Evolutionary conservation across 2,113 vertebrate species (phyloP), one percentile per base, ranked within the genome.

Genomic region (Alaudala cheleensis): DNA sequence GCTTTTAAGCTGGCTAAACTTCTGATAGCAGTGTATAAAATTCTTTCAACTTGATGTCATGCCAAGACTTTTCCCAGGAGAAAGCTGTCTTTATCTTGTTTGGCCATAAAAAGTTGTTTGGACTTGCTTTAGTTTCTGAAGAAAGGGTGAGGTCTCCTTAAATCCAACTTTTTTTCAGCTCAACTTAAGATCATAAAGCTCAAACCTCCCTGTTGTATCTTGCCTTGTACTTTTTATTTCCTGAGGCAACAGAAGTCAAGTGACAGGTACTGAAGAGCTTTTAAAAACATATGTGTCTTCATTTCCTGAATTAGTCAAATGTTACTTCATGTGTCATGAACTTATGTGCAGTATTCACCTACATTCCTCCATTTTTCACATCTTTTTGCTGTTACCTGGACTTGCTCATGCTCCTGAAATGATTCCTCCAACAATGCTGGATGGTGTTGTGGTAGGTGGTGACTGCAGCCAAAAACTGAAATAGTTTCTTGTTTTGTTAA

Each of bases 121-220:
- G 69, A 72, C 95, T 95, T 97, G 95, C 45, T 90, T 78, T 67
- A 45, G 37, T 90, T 93, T 95, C 95, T 92, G 76, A 81, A 93
- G 90, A 94, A 92, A 53, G 88, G 92, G 92, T 90, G 93, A 93
- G 88, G 85, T 96, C 45, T 93, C 64, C 67, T 73, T 61, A 45
- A 73, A 37, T 67, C 51, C 11, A 25, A 3, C 2, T 31, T 67
- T 39, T 82, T 93, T 93, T 74, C 76, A 88, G 49, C 39, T 56
- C 29, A 51, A 0, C n/a, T 74, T 91, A 54, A 47, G 73, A 44
- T 77, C 8, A 1, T 53, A 77, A 81, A 85, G 77, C 81, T 87
- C 72, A 81, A 61, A 93, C 71, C 14, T 84, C 72, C 56, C 18
- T 94, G 88, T 83, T 86, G 12, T 56, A 34, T 94, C 88, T 93